phyloP scores from a whole-genome alignment of 2,797 vertebrate genomes.

The Gastrophryne carolinensis region DNA sequence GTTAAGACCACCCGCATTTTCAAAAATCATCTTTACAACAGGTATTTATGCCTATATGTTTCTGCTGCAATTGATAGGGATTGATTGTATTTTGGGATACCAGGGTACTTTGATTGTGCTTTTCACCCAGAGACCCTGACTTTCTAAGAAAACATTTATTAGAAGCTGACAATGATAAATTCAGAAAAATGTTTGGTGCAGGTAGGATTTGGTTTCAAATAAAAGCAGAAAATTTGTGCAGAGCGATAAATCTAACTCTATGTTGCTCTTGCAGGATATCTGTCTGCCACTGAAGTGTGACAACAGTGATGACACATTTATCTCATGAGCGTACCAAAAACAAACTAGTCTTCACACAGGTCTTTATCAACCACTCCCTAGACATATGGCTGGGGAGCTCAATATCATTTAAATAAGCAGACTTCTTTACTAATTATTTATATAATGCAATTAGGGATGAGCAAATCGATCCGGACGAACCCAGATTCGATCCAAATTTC shows the following conservation, averaged over 20 bases:
- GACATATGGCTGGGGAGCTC: background rate
- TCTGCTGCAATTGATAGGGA: background rate
- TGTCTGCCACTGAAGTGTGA: constrained; percentile 65
- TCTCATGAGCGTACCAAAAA: constrained; percentile 2
- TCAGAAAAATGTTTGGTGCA: constrained; percentile 80
- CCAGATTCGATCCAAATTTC: too few relatives aligned
- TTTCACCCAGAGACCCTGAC: constrained; percentile 16
- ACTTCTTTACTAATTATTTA: too few relatives aligned
- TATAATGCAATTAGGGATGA: too few relatives aligned
- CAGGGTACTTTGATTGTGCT: background rate
- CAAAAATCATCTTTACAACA: constrained; percentile 1
- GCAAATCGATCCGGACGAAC: too few relatives aligned
- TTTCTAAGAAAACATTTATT: constrained; percentile 54
- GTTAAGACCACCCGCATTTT: background rate
- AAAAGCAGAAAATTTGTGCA: constrained; percentile 51
- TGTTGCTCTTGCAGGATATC: constrained; percentile 59
- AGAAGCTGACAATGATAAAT: constrained; percentile 82
- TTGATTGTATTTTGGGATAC: constrained; percentile 21
- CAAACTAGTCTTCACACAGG: constrained; percentile 15
- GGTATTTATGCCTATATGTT: constrained; percentile 7
- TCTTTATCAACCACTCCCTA: background rate
- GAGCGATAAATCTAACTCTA: constrained; percentile 60
- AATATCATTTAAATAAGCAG: too few relatives aligned
- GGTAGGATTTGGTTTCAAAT: constrained; percentile 81
- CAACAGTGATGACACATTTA: constrained; percentile 51